Conservation (phyloP, 2,113 vertebrate genomes). For the Malurus alboscapulatus region DNA sequence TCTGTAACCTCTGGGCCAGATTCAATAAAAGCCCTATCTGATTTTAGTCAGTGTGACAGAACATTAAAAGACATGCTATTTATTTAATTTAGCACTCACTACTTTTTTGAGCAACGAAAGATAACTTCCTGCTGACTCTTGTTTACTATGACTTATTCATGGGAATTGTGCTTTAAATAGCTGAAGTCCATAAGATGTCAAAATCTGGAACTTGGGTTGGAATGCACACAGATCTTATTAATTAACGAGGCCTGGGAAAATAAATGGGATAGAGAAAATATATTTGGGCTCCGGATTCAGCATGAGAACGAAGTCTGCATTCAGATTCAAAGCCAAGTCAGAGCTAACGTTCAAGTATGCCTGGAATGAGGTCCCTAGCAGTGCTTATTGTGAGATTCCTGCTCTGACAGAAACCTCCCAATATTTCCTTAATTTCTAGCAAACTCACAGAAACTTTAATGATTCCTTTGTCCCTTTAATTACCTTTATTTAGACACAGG, state of each 20-base stretch:
- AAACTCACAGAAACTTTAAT: not conserved
- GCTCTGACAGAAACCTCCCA: not conserved
- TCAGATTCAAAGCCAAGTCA: conserved; percentile 22
- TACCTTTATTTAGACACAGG: not conserved
- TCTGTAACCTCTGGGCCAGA: not conserved
- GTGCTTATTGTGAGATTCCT: not conserved
- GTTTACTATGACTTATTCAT: conserved; percentile 23
- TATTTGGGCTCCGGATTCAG: conserved; percentile 22
- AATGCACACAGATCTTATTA: conserved; percentile 48
- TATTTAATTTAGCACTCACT: conserved; percentile 54
- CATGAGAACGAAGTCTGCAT: conserved; percentile 16
- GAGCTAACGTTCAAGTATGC: not conserved
- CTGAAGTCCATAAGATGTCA: conserved; percentile 47
- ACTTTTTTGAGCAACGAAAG: conserved; percentile 52
- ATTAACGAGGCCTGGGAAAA: conserved; percentile 53
- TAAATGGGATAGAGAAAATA: conserved; percentile 5
- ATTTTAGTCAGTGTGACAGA: conserved; percentile 48
- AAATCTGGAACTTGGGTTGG: conserved; percentile 30
- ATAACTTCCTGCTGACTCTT: conserved; percentile 64
- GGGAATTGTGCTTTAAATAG: conserved; percentile 40
- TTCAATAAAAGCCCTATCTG: conserved; percentile 49
- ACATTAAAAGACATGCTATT: conserved; percentile 39
- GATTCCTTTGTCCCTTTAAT: not conserved
- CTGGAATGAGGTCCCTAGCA: conserved; percentile 12
- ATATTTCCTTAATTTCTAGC: not conserved